A percentile compares a stretch with the other conserved stretches of the same genome.
Evolutionary conservation across 2,797 vertebrate genomes (phyloP).

Genomic region (Atherinosoma microstoma): DNA sequence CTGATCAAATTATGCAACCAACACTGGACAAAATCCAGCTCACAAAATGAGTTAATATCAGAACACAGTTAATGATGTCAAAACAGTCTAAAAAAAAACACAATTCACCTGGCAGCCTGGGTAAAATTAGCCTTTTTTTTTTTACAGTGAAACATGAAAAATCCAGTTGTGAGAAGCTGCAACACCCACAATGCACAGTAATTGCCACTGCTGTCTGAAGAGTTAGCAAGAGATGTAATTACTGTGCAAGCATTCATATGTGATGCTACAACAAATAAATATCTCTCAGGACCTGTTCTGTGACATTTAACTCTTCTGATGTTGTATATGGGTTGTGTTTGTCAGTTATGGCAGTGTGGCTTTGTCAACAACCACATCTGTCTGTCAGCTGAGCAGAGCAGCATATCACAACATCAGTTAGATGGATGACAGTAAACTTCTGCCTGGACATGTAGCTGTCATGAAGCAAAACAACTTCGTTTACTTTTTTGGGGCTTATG

Average conservation of each 20-base stretch:
- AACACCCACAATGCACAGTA: neutral
- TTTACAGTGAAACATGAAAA: neutral
- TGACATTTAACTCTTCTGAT: neutral
- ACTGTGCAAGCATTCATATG: slow-evolving; percentile 5
- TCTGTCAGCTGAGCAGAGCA: neutral
- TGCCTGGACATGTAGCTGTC: neutral
- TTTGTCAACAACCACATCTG: neutral
- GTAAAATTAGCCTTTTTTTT: neutral
- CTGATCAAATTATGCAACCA: neutral
- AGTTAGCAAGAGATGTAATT: slow-evolving; percentile 4
- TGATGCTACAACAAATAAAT: neutral
- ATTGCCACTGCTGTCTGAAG: slow-evolving; percentile 10
- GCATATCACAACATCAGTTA: neutral
- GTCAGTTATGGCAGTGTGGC: neutral
- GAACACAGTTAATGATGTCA: neutral
- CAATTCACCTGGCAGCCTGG: neutral
- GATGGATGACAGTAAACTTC: neutral
- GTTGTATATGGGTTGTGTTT: slow-evolving; percentile 4
- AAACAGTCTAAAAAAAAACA: neutral
- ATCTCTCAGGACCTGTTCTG: slow-evolving; percentile 15
- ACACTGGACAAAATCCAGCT: neutral
- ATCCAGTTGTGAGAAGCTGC: neutral
- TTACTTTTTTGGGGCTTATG: neutral
- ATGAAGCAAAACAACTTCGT: neutral
- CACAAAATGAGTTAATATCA: neutral